Evolutionary conservation across 2,888 invertebrate species (phyloP).

Genomic region (Nomada goodeniana): DNA sequence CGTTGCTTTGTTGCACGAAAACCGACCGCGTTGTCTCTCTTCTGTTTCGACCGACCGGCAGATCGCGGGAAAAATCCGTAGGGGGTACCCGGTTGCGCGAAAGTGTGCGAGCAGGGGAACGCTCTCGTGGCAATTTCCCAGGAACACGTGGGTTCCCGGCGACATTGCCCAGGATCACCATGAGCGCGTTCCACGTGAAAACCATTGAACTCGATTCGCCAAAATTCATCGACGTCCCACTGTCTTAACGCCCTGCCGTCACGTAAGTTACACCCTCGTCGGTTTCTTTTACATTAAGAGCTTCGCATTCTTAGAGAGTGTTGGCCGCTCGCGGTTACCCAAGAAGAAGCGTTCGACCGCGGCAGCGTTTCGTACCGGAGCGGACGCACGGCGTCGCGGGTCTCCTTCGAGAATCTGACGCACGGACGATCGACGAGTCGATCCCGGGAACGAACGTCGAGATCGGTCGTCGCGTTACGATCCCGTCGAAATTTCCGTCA

Average conservation of each 20-base stretch:
- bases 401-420: background rate
- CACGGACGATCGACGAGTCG: background rate
- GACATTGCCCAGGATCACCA: constrained; percentile 32
- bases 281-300: too few species aligned
- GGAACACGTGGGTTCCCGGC: constrained; percentile 34
- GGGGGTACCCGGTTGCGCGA: background rate
- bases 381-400: background rate
- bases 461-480: too few species aligned
- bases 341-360: too few species aligned
- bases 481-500: too few species aligned
- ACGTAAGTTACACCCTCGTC: constrained; percentile 25
- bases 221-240: constrained; percentile 30
- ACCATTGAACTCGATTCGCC: constrained; percentile 35
- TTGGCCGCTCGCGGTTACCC: too few species aligned
- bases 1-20: background rate
- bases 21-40: background rate
- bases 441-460: too few species aligned
- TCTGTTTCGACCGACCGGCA: background rate
- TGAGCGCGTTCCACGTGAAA: constrained; percentile 30
- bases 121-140: constrained; percentile 46
- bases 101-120: constrained; percentile 11
- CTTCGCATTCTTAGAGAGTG: too few species aligned
- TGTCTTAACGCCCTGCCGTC: constrained; percentile 29
- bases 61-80: background rate
- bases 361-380: background rate